phyloP scores from a whole-genome alignment of 2,888 invertebrate genomes.

The Teleiodes luculella region DNA sequence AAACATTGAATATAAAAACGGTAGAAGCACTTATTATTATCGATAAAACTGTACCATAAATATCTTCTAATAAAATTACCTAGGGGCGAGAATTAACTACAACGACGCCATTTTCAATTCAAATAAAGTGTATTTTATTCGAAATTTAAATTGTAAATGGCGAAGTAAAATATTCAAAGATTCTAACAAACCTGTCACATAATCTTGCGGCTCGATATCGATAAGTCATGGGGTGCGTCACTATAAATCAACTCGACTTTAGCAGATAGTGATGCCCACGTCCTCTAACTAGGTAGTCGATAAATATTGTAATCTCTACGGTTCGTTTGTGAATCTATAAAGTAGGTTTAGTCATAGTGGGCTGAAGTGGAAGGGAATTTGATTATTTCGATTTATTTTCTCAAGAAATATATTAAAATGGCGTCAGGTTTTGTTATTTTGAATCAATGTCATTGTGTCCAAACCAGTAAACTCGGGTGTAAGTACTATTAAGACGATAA shows the following conservation, averaged over 20 bases:
- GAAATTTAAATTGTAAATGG: conserved; percentile 32
- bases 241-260: conserved; percentile 70
- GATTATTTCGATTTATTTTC: background rate
- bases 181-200: conserved; percentile 41
- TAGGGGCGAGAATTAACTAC: conserved; percentile 7
- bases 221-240: conserved; percentile 69
- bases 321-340: conserved; percentile 42
- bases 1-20: background rate
- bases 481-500: too few relatives aligned
- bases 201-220: conserved; percentile 53
- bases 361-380: background rate
- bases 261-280: conserved; percentile 74
- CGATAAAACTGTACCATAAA: conserved; percentile 8
- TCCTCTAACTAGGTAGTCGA: conserved; percentile 58
- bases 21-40: conserved; percentile 2
- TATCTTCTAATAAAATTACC: conserved; percentile 3
- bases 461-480: too few relatives aligned
- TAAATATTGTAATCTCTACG: conserved; percentile 55
- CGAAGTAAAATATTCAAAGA: conserved; percentile 37
- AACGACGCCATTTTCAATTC: conserved; percentile 14
- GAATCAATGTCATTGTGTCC: too few relatives aligned
- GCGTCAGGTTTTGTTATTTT: too few relatives aligned
- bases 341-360: conserved; percentile 16
- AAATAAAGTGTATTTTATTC: conserved; percentile 19
- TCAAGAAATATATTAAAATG: too few relatives aligned